These are phyloP conservation scores for Drosophila melanica DNA, from an alignment of 1,140 invertebrate genomes.

Conservation along the genomic window DNA sequence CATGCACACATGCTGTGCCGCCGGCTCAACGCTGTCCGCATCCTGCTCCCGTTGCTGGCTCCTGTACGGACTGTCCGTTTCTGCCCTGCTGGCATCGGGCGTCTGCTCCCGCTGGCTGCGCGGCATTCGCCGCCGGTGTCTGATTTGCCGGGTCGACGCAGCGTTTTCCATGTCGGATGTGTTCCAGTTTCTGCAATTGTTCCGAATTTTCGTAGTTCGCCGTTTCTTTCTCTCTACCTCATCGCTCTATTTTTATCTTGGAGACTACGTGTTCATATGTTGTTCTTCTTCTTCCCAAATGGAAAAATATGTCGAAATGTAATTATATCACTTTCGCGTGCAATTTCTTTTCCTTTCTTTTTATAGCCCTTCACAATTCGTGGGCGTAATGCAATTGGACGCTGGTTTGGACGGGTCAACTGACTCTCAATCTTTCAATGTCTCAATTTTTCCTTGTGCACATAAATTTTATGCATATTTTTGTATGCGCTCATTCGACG, in stretches of 20 bases:
- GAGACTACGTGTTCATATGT: conserved; percentile 61
- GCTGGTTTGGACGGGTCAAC: not conserved
- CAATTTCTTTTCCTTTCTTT: conserved; percentile 43
- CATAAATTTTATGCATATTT: conserved; percentile 2
- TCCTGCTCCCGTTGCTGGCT: not conserved
- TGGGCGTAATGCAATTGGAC: not conserved
- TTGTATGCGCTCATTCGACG: no score
- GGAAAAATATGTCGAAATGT: conserved; percentile 49
- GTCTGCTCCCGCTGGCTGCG: conserved; percentile 85
- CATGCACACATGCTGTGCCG: conserved; percentile 69
- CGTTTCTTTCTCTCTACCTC: not conserved
- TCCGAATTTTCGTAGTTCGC: conserved; percentile 22
- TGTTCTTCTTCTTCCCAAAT: conserved; percentile 33
- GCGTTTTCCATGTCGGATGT: conserved; percentile 46
- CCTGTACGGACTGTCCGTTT: conserved; percentile 8
- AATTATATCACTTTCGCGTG: conserved; percentile 72
- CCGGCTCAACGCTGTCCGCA: no score
- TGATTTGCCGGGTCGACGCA: conserved; percentile 27
- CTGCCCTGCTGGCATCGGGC: conserved; percentile 83
- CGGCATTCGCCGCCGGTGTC: conserved; percentile 59
- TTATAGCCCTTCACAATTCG: conserved; percentile 13
- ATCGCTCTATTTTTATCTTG: conserved; percentile 68
- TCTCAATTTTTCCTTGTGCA: not conserved
- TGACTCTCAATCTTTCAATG: conserved; percentile 1
- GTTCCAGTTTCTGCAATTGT: conserved; percentile 26